phyloP scores from a whole-genome alignment of 2,797 vertebrate genomes.

The Notolabrus celidotus region DNA sequence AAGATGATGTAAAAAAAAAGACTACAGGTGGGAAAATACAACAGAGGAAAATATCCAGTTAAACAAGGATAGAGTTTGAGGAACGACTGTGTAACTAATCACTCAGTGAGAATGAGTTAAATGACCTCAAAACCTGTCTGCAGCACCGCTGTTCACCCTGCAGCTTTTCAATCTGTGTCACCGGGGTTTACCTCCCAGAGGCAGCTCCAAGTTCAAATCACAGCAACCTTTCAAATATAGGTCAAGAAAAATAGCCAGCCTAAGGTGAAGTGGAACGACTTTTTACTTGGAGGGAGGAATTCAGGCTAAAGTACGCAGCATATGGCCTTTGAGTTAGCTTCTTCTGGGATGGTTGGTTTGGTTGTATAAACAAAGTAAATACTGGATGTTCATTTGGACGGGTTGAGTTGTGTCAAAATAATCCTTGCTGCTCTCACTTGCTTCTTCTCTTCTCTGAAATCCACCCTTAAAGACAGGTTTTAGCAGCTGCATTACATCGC shows the following conservation, averaged over 20 bases:
- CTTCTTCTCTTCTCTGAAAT: conserved; percentile 41
- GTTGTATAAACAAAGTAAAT: conserved; percentile 36
- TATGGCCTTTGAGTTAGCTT: conserved; percentile 35
- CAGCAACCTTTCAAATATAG: background rate
- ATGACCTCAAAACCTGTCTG: conserved; percentile 48
- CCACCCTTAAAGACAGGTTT: conserved; percentile 34
- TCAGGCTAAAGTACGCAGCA: conserved; percentile 12
- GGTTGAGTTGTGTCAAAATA: conserved; percentile 35
- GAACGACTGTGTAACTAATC: conserved; percentile 50
- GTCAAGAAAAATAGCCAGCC: conserved; percentile 13
- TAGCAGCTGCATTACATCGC: conserved; percentile 32
- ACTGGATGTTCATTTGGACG: conserved; percentile 36
- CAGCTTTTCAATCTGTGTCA: conserved; percentile 9
- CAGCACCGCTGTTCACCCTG: conserved; percentile 34
- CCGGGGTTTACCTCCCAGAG: background rate
- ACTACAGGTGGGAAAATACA: background rate
- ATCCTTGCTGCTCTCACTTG: conserved; percentile 14
- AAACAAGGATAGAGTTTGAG: conserved; percentile 21
- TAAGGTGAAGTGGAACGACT: conserved; percentile 1
- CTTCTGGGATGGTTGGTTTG: conserved; percentile 13
- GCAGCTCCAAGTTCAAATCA: conserved; percentile 14
- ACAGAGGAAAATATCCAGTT: background rate
- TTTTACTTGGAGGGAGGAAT: background rate
- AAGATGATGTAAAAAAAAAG: background rate
- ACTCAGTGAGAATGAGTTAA: conserved; percentile 52